Percentiles rank a stretch among this genome's conserved stretches.
Evolutionary conservation across 2,888 invertebrate genomes (phyloP).

Genomic region (Drosophila phalerata): DNA sequence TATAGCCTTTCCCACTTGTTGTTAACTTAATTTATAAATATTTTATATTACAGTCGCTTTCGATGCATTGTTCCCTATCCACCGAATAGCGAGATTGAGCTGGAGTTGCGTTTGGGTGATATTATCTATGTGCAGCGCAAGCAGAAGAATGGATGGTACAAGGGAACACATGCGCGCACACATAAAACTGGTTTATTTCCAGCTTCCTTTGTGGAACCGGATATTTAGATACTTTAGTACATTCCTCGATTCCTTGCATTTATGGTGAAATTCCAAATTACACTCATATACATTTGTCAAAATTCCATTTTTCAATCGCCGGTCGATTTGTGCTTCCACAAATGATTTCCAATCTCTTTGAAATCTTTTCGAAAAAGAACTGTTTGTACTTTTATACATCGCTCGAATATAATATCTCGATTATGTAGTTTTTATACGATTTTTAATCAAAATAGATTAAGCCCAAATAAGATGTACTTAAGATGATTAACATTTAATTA

Average conservation of each 20-base stretch:
- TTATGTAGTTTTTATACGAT: slow-evolving; percentile 62
- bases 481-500: slow-evolving; percentile 23
- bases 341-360: slow-evolving; percentile 42
- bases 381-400: slow-evolving; percentile 38
- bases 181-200: slow-evolving; percentile 98
- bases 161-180: slow-evolving; percentile 95
- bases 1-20: no score
- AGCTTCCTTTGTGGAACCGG: slow-evolving; percentile 95
- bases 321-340: slow-evolving; percentile 70
- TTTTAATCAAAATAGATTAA: slow-evolving; percentile 58
- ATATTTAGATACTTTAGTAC: slow-evolving; percentile 71
- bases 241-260: slow-evolving; percentile 19
- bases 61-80: slow-evolving; percentile 97
- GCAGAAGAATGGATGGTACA: slow-evolving; percentile 98
- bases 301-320: slow-evolving; percentile 60
- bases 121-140: slow-evolving; percentile 96
- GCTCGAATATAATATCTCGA: slow-evolving; percentile 52
- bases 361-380: slow-evolving; percentile 60
- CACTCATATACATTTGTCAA: slow-evolving; percentile 26
- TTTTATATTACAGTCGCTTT: slow-evolving; percentile 89
- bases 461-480: slow-evolving; percentile 55
- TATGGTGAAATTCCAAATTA: slow-evolving; percentile 44
- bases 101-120: slow-evolving; percentile 95
- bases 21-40: no score
- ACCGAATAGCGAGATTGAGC: slow-evolving; percentile 96